Evolutionary conservation across 2,888 invertebrate genomes (phyloP), one percentile per base, ranked within the genome.

Genomic region (Parasteatoda lunata): DNA sequence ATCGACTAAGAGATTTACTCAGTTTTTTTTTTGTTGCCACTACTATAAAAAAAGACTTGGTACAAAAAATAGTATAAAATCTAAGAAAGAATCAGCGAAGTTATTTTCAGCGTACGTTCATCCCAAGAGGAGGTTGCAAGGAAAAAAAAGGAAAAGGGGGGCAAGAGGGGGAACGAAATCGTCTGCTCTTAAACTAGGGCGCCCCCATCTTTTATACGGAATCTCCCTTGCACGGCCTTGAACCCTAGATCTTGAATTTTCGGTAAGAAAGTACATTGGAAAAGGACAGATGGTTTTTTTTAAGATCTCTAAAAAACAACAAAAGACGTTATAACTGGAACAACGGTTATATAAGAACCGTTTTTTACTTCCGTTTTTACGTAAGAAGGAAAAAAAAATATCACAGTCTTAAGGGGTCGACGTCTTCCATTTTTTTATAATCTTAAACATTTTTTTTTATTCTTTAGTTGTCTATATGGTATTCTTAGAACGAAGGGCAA

Each of bases 261-360:
- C 81, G 68, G 75, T 51, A 75, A 75, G 81, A 69, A 82, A 51
- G 51, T 73, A 73, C 69, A 64, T 8, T 47, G 54, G 30, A n/a
- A 52, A 51, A 66, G 84, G 84, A 85, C 84, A 85, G 84, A 85
- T 85, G 84, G 84, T 85, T 79, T 79, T 54, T 54, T 85, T 85
- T 85, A 75, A 79, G 75, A 52, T 59, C 59, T 69, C 54, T 54
- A 72, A 77, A 79, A 85, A 85, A 79, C 64, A 84, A 85, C 84
- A 85, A 79, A 70, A 45, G 49, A 5, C 9, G 4, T 49, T 51
- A 15, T 75, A 85, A 85, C 79, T 85, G 75, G 84, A 85, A 69
- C 84, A 64, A 79, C 84, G 75, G 79, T 79, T 85, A 85, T 68
- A 69, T n/a, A 51, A 47, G 66, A 59, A 68, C 66, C 13, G 9